Conservation (phyloP, 2,113 vertebrate genomes). For the Hystrix brachyura region DNA sequence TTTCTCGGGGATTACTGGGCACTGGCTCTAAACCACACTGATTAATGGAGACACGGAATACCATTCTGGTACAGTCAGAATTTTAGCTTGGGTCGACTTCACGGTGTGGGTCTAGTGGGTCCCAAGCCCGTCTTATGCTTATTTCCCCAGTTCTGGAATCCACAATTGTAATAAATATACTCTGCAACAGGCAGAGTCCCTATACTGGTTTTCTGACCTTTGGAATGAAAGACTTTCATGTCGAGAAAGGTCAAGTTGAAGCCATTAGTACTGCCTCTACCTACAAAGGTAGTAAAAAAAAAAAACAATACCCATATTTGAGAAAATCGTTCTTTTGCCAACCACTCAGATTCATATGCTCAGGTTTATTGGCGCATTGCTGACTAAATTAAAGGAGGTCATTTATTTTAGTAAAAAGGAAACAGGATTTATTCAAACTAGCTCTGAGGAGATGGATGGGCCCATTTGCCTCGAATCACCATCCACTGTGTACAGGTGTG, state of each 20-base stretch:
- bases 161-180: not conserved
- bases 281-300: not conserved
- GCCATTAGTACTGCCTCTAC: not conserved
- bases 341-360: not conserved
- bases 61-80: not conserved
- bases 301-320: not conserved
- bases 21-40: not conserved
- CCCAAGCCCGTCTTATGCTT: not conserved
- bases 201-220: not conserved
- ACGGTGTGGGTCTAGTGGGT: not conserved
- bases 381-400: not conserved
- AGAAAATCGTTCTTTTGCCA: not conserved
- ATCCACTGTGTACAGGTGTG: not conserved
- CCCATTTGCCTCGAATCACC: not conserved
- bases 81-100: not conserved
- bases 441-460: not conserved
- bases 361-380: not conserved
- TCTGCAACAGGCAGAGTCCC: not conserved
- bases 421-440: not conserved
- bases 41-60: not conserved
- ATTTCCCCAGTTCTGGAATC: not conserved
- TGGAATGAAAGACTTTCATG: not conserved
- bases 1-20: not conserved
- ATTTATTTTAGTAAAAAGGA: not conserved
- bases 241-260: not conserved